Evolutionary conservation across 2,797 vertebrate genomes (phyloP), one percentile per base, ranked within the genome.

Genomic region (Hyperoplus immaculatus): DNA sequence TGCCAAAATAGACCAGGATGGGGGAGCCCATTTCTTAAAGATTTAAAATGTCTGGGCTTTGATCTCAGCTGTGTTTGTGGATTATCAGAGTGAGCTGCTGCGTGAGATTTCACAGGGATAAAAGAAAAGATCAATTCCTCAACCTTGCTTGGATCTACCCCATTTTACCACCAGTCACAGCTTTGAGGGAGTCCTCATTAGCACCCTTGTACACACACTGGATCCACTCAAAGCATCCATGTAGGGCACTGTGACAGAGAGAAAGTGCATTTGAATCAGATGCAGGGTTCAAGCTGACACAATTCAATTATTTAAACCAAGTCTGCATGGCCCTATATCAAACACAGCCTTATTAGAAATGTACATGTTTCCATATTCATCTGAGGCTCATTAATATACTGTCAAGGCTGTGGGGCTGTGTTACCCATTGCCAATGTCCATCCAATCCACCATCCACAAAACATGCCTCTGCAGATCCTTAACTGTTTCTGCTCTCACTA

Each of bases 171-270:
- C 55, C 69, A 69, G 77, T 69, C 72, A 51, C 50, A 60, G 80
- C 74, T 87, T 77, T 80, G 64, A 81, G 82, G 56, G 49, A 68
- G 77, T 80, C 75, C 81, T 91, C 86, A 89, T 93, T 88, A 88
- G 72, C 58, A 71, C 14, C 53, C 57, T 64, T 46, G 66, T 15
- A 68, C 51, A 68, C 42, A 75, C n/a, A 11, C 60, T 39, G 67
- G 38, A 74, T 75, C 56, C 54, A 29, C 59, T 57, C 46, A 66
- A 45, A 70, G 67, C 60, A 41, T 64, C 75, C 74, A 53, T 63
- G 65, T 63, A 50, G 51, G 49, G 54, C 4, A 4, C 47, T 39
- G 53, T 69, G 71, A 86, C 45, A 53, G 45, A 79, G 62, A 81
- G n/a, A 75, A 83, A 83, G 53, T 58, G 59, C 45, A 42, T 14